A percentile compares a stretch with the other conserved stretches of the same genome.
Conservation (phyloP, 2,888 invertebrate species). For the Lamellibrachia satsuma region DNA sequence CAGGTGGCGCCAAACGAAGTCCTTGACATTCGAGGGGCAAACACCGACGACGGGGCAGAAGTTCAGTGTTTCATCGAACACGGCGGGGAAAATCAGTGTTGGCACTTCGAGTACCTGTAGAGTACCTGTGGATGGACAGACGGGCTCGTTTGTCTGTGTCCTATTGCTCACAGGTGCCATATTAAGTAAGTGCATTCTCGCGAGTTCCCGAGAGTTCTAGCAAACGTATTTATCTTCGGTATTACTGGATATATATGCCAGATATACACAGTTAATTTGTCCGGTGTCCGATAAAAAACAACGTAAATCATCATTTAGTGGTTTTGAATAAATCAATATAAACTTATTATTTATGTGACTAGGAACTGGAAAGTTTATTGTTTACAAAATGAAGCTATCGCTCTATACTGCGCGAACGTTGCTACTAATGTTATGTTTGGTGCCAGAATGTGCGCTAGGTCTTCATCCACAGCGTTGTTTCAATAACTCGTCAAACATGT, state of each 20-base stretch:
- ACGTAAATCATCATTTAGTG: background rate
- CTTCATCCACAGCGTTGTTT: too few relatives aligned
- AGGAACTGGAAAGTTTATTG: background rate
- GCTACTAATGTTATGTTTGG: too few relatives aligned
- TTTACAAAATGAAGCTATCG: background rate
- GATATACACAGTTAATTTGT: background rate
- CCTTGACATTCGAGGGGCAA: background rate
- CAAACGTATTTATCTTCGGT: too few relatives aligned
- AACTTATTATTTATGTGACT: background rate
- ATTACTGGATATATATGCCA: background rate
- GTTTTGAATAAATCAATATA: background rate
- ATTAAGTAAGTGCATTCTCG: too few relatives aligned
- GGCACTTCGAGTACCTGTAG: slow-evolving; percentile 13
- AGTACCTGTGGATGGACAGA: background rate
- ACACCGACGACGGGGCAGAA: slow-evolving; percentile 19
- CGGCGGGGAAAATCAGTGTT: slow-evolving; percentile 20
- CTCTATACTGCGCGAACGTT: too few relatives aligned
- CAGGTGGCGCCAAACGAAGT: background rate
- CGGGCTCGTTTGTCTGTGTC: too few relatives aligned
- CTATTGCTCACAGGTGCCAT: too few relatives aligned
- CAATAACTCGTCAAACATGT: too few relatives aligned
- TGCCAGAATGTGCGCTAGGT: too few relatives aligned
- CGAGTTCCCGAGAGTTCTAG: too few relatives aligned
- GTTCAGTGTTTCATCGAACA: background rate
- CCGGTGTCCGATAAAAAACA: too few relatives aligned